Conservation (phyloP, 2,797 vertebrate genomes). For the Crenuchus spilurus region DNA sequence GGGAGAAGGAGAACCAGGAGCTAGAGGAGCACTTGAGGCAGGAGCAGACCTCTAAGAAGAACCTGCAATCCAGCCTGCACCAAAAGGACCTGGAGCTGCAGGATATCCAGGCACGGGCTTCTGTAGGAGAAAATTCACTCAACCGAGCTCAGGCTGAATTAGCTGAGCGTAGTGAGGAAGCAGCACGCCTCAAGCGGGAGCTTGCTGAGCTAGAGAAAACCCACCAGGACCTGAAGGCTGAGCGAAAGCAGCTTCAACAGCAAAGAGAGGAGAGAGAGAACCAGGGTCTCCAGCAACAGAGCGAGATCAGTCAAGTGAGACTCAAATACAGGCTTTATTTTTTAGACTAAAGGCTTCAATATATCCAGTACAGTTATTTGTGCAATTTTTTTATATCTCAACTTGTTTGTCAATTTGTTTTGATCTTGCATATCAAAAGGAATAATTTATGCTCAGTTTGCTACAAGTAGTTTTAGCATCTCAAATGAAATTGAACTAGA, state of each 20-base stretch:
- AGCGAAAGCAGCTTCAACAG: slow-evolving; percentile 92
- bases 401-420: too few relatives aligned
- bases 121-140: slow-evolving; percentile 81
- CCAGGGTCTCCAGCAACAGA: slow-evolving; percentile 89
- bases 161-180: slow-evolving; percentile 80
- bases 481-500: too few relatives aligned
- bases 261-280: slow-evolving; percentile 93
- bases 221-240: slow-evolving; percentile 88
- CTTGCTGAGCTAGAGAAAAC: slow-evolving; percentile 85
- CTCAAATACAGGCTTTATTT: not conserved
- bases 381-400: too few relatives aligned
- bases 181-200: slow-evolving; percentile 84
- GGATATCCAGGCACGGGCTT: slow-evolving; percentile 84
- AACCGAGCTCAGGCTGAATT: slow-evolving; percentile 83
- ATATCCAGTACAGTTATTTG: too few relatives aligned
- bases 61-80: slow-evolving; percentile 81
- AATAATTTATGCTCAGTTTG: too few relatives aligned
- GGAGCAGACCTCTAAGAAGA: slow-evolving; percentile 83
- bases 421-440: too few relatives aligned
- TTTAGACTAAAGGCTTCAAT: too few relatives aligned
- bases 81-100: slow-evolving; percentile 89
- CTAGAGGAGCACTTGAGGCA: slow-evolving; percentile 82
- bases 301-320: slow-evolving; percentile 90
- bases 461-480: too few relatives aligned
- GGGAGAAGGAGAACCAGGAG: slow-evolving; percentile 84